A percentile compares a stretch with the other conserved stretches of the same genome.
Conservation (phyloP, 2,888 invertebrate species). For the Taenaris catops region DNA sequence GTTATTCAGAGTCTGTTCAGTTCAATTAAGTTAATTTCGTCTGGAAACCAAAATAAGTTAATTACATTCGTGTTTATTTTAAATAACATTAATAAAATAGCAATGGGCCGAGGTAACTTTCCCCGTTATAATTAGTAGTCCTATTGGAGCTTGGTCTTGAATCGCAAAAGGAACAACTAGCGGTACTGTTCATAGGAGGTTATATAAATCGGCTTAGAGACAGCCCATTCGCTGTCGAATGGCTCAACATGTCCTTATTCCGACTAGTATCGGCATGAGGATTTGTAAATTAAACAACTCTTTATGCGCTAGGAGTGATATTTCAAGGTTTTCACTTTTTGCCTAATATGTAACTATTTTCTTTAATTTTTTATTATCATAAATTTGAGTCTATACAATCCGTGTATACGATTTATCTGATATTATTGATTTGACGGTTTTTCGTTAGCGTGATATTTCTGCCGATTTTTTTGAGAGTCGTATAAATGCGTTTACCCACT, state of each 20-base stretch:
- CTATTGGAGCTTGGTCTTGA: constrained; percentile 17
- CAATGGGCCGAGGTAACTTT: too few relatives aligned
- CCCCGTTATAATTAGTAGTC: constrained; percentile 15
- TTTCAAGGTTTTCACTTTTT: too few relatives aligned
- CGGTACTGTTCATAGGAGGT: constrained; percentile 43
- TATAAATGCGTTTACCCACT: too few relatives aligned
- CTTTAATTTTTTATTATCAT: too few relatives aligned
- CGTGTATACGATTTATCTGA: too few relatives aligned
- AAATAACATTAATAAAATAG: too few relatives aligned
- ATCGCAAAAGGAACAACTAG: constrained; percentile 40
- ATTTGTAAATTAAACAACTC: constrained; percentile 13
- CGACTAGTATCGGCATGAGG: constrained; percentile 20
- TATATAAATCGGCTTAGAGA: constrained; percentile 53
- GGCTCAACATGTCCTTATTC: constrained; percentile 45
- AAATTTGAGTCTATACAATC: too few relatives aligned
- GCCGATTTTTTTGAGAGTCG: too few relatives aligned
- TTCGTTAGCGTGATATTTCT: too few relatives aligned
- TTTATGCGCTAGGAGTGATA: not conserved
- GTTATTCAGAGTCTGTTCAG: constrained; percentile 13
- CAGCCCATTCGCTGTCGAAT: constrained; percentile 59
- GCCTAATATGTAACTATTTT: too few relatives aligned
- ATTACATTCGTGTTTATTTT: constrained; percentile 10
- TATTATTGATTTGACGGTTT: too few relatives aligned
- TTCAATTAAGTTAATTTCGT: constrained; percentile 16
- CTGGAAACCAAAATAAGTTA: constrained; percentile 7